These are phyloP conservation scores for Lathamus discolor DNA, from an alignment of 2,113 vertebrate genomes.

Conservation along the genomic window DNA sequence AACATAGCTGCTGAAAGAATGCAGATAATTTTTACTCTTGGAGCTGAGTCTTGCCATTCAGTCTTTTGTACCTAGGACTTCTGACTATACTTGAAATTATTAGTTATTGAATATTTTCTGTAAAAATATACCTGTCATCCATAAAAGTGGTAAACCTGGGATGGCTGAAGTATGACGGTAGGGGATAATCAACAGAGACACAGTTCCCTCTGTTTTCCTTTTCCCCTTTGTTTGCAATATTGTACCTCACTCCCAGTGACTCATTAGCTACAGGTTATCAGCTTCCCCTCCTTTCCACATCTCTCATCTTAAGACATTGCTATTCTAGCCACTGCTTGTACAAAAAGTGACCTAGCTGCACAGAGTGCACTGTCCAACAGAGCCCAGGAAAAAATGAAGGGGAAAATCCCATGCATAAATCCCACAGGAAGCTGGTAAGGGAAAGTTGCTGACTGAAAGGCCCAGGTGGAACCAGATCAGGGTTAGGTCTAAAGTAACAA, in stretches of 20 bases:
- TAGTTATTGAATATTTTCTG: background rate
- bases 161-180: background rate
- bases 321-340: background rate
- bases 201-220: background rate
- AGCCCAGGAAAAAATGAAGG: background rate
- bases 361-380: background rate
- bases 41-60: background rate
- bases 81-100: background rate
- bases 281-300: background rate
- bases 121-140: background rate
- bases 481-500: background rate
- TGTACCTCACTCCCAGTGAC: background rate
- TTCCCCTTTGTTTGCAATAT: background rate
- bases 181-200: background rate
- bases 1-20: background rate
- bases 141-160: background rate
- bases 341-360: background rate
- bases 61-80: background rate
- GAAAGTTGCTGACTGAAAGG: background rate
- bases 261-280: background rate
- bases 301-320: background rate
- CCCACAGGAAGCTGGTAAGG: background rate
- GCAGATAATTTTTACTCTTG: background rate
- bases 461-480: background rate
- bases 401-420: fast-evolving